Conservation (phyloP, 1,140 invertebrate genomes). For the Odontomachus brunneus region DNA sequence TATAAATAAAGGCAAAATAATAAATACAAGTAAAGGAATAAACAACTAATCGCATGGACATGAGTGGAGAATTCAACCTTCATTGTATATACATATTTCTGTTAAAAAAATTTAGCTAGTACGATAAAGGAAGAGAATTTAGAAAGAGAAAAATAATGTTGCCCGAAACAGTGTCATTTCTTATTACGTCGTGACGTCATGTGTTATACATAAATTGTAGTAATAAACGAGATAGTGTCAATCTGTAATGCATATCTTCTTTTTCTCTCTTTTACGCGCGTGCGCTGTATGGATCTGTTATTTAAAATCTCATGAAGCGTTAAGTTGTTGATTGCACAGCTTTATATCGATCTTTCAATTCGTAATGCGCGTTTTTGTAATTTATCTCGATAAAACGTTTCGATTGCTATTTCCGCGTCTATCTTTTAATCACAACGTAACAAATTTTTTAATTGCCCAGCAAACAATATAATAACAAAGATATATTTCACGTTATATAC, state of each 20-base stretch:
- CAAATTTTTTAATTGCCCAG: not conserved
- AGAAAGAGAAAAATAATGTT: not conserved
- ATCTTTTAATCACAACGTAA: not conserved
- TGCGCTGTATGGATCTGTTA: not conserved
- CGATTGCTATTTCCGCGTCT: not conserved
- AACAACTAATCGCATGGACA: not conserved
- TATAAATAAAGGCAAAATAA: no score
- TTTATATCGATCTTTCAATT: slow-evolving; percentile 6
- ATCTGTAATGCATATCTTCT: not conserved
- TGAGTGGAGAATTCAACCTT: not conserved
- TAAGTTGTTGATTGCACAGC: not conserved
- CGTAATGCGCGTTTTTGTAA: not conserved
- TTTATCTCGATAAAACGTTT: not conserved
- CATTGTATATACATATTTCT: not conserved
- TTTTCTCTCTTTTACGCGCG: not conserved
- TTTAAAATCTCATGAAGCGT: not conserved
- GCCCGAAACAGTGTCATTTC: not conserved
- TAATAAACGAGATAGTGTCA: slow-evolving; percentile 21
- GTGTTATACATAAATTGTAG: not conserved
- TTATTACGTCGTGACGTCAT: not conserved
- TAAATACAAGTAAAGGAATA: not conserved
- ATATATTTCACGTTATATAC: not conserved
- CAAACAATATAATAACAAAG: not conserved
- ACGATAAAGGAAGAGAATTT: not conserved
- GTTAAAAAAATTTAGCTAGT: not conserved